phyloP scores from a whole-genome alignment of 2,797 vertebrate species.

The Falco peregrinus region DNA sequence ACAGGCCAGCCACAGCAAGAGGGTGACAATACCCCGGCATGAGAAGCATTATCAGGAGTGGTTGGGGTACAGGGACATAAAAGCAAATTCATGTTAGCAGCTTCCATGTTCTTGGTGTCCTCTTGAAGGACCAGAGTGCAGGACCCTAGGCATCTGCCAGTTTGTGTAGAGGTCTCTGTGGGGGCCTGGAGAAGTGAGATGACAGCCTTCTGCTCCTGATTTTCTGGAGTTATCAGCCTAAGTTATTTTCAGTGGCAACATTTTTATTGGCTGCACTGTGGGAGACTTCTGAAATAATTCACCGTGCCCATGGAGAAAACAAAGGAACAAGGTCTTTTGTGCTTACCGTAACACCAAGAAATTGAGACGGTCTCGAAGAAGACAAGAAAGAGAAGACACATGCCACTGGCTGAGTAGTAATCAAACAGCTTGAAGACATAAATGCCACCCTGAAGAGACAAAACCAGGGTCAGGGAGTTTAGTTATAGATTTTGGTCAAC shows the following conservation, averaged over 20 bases:
- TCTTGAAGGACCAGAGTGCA: not conserved
- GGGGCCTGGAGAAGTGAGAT: not conserved
- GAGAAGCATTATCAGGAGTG: not conserved
- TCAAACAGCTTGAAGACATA: conserved; percentile 95
- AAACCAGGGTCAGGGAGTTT: not conserved
- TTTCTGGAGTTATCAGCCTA: not conserved
- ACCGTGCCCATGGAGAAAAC: not conserved
- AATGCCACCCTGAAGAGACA: conserved; percentile 84
- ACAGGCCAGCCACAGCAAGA: not conserved
- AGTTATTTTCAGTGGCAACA: not conserved
- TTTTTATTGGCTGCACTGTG: not conserved
- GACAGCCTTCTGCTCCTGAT: not conserved
- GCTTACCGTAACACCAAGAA: conserved; percentile 91
- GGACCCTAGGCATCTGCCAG: not conserved
- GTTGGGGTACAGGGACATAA: not conserved
- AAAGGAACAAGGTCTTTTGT: not conserved
- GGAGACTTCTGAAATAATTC: not conserved
- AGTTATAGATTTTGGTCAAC: not conserved
- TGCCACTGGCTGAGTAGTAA: conserved; percentile 94
- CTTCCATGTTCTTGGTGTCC: not conserved
- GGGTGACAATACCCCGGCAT: not conserved
- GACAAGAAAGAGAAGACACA: conserved; percentile 91
- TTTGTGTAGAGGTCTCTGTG: not conserved
- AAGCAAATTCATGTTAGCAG: not conserved
- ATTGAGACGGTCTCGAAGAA: conserved; percentile 93